Conservation (phyloP, 2,888 invertebrate genomes). For the Neoscelio sp. region DNA sequence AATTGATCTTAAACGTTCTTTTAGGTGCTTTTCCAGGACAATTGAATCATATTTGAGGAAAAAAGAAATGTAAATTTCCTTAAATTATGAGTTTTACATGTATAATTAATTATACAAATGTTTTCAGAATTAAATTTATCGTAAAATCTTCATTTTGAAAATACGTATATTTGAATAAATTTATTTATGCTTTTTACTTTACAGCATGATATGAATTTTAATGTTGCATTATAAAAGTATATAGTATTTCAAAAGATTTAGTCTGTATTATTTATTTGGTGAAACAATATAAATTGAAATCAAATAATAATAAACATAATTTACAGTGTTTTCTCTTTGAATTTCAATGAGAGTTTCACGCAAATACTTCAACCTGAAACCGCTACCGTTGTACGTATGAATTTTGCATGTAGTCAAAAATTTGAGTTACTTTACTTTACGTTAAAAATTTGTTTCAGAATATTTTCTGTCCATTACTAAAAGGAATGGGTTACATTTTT, state of each 20-base stretch:
- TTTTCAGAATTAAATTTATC: too few species aligned
- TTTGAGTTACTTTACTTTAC: conserved; percentile 17
- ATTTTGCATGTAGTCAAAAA: conserved; percentile 27
- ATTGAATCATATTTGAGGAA: conserved; percentile 15
- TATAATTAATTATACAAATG: background rate
- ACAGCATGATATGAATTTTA: too few species aligned
- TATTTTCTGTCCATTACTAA: background rate
- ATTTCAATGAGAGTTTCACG: conserved; percentile 31
- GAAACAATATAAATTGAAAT: background rate
- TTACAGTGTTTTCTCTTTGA: conserved; percentile 26
- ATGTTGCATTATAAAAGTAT: too few species aligned
- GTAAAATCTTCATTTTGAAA: too few species aligned
- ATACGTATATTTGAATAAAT: too few species aligned
- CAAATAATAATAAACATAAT: conserved; percentile 6
- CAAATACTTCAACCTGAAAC: conserved; percentile 37
- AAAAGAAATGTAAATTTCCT: conserved; percentile 16
- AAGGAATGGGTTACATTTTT: background rate
- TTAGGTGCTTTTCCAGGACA: background rate
- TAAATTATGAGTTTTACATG: conserved; percentile 8
- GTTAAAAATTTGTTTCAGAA: conserved; percentile 27
- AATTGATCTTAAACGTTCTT: conserved; percentile 27
- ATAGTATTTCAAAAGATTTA: background rate
- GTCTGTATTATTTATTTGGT: background rate
- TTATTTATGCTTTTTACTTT: too few species aligned
- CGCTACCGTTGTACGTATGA: conserved; percentile 9